Base-by-base conservation (phyloP, 2,113 vertebrate genomes). In the Eulemur macaco region DNA sequence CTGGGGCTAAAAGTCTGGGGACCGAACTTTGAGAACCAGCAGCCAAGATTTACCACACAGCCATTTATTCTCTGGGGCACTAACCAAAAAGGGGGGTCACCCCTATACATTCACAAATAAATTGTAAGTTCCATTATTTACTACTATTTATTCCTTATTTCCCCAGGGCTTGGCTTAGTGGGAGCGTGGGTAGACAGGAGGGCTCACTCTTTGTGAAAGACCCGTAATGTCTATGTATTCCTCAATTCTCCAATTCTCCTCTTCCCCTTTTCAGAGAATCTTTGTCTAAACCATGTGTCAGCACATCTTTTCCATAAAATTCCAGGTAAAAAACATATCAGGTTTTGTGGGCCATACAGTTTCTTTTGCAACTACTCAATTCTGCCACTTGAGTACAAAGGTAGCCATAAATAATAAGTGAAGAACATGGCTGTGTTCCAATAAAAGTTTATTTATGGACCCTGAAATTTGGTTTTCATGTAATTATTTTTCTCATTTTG, bases 301-400 rank as follows among this genome's bases (percentile, higher is more conserved):
- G 56, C 45, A 85, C 54, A 85, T 18, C 8, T 64, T 69, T 68
- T 71, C 64, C 63, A 31, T 63, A 39, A 58, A 76, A 71, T 12
- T 17, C 34, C 56, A 78, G 82, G 66, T 15, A 50, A 25, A 12
- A 77, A 69, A 85, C 76, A 69, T 47, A 91, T 91, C 89, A 77
- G 58, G 23, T 15, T 86, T 83, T 47, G n/a, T 39, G 5, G 21
- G 29, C 11, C 80, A 74, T 73, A 54, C 1, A 50, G 31, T 89
- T 96, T 89, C 84, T 89, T 29, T 76, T 68, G 66, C n/a, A 86
- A 83, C 54, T 91, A 73, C 52, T 94, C 27, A 78, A 1, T 60
- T 80, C 71, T 64, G 64, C 6, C 42, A 66, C 29, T 64, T 34
- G 5, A 78, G 15, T 47, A 23, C 42, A 92, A 83, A 97, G 89